phyloP scores from a whole-genome alignment of 1,140 invertebrate genomes.

The Xylocopa sonorina region DNA sequence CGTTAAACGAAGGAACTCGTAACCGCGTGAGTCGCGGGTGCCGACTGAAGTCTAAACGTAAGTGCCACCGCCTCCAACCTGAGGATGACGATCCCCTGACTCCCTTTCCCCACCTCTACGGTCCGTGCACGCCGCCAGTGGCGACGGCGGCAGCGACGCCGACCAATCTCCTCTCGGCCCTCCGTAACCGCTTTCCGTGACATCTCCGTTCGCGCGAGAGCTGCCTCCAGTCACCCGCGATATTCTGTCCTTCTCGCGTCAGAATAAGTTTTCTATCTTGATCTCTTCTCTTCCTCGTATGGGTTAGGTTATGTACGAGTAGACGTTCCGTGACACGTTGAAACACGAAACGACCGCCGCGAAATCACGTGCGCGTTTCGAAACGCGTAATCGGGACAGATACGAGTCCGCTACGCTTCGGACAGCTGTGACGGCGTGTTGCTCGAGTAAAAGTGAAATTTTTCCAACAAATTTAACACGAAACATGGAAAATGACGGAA shows the following conservation, averaged over 20 bases:
- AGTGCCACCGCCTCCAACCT: constrained; percentile 78
- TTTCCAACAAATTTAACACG: too few relatives aligned
- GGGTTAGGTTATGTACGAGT: neutral
- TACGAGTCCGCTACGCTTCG: neutral
- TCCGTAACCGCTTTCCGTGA: constrained; percentile 42
- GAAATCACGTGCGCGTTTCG: constrained; percentile 26
- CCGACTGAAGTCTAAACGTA: constrained; percentile 78
- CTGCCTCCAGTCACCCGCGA: constrained; percentile 50
- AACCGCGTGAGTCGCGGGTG: constrained; percentile 74
- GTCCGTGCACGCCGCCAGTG: constrained; percentile 57
- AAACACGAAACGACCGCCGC: constrained; percentile 23
- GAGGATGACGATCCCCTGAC: constrained; percentile 73
- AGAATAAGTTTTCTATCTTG: neutral
- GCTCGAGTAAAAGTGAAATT: too few relatives aligned
- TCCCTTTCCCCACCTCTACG: constrained; percentile 48
- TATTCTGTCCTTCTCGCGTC: constrained; percentile 50
- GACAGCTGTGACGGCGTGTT: too few relatives aligned
- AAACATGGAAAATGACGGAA: too few relatives aligned
- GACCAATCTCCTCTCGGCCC: constrained; percentile 32
- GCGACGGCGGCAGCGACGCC: constrained; percentile 43
- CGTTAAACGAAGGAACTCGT: constrained; percentile 37
- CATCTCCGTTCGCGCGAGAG: constrained; percentile 59
- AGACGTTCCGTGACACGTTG: constrained; percentile 22
- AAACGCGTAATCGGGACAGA: constrained; percentile 19
- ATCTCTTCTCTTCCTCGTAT: neutral